A percentile compares a stretch with the other conserved stretches of the same genome.
Evolutionary conservation across 2,797 vertebrate species (phyloP).

Genomic region (Paratrypauchen microcephalus): DNA sequence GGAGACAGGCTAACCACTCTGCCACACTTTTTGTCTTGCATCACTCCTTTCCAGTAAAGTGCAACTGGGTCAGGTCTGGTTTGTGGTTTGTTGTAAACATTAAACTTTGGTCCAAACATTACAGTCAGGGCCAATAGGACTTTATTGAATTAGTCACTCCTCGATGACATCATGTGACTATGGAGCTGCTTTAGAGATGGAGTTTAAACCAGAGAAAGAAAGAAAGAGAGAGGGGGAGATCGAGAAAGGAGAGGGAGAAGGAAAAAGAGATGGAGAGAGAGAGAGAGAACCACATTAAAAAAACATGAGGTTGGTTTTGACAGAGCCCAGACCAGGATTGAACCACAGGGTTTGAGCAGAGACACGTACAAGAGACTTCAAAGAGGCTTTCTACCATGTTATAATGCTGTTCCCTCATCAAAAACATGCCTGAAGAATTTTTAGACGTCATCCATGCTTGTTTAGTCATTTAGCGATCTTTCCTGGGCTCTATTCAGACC

Average conservation of each 20-base stretch:
- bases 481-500: too few species aligned
- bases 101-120: not conserved
- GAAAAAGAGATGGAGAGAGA: constrained; percentile 8
- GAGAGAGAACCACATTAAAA: constrained; percentile 48
- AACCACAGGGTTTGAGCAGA: not conserved
- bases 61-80: not conserved
- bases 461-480: too few species aligned
- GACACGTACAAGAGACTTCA: too few species aligned
- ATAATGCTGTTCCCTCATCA: too few species aligned
- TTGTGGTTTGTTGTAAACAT: not conserved
- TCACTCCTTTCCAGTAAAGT: too few species aligned
- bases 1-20: too few species aligned
- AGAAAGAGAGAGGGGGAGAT: not conserved
- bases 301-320: constrained; percentile 31
- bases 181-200: constrained; percentile 45
- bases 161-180: constrained; percentile 55
- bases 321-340: constrained; percentile 33
- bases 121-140: constrained; percentile 2
- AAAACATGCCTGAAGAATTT: too few species aligned
- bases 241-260: not conserved
- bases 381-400: too few species aligned
- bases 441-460: too few species aligned
- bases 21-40: too few species aligned
- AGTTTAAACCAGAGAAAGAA: constrained; percentile 11
- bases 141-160: constrained; percentile 46